Base-by-base conservation (phyloP, 2,113 vertebrate genomes). In the Cisticola juncidis region DNA sequence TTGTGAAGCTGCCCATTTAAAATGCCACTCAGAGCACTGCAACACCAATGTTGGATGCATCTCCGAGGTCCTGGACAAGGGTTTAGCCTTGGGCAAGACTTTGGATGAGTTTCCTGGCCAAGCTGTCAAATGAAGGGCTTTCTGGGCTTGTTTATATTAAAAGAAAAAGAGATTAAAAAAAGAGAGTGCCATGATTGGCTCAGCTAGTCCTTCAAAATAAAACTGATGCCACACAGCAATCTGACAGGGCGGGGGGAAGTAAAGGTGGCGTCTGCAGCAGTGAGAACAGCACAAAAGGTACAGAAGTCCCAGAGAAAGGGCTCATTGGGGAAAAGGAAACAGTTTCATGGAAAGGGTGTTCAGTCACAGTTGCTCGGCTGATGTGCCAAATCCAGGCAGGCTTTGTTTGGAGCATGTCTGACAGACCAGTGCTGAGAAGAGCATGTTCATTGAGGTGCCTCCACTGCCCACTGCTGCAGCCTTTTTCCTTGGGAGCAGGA, bases 281-380 rank as follows among this genome's bases (percentile, higher is more conserved):
- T 4, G 1, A 42, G n/a, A 81, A 20, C 18, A 62, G 53, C 0
- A 0, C 51, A 29, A 77, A 76, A 77, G 22, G 28, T 65, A 24
- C 24, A 44, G 40, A 76, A 61, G n/a, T 54, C 33, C 40, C 33
- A 20, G 40, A 56, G 64, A 45, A 81, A 44, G 42, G 21, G 14
- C 14, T 71, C 57, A 3, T 15, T 0, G 0, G 35, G 24, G 35
- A 73, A 44, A 45, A 81, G 25, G 33, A 51, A 62, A 23, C 24
- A 5, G 16, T 57, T 86, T 29, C 16, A 38, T 7, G 6, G 64
- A 14, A 42, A 40, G 5, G 3, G 16, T 0, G 0, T 62, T 87
- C 25, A 23, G 40, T 44, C 70, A 36, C 3, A 1, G 58, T 21
- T 81, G 29, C 44, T 62, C 60, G 38, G 65, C 38, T 54, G n/a